A percentile compares a stretch with the other conserved stretches of the same genome.
Conservation (phyloP, 2,888 invertebrate species). For the Platypus cylindrus region DNA sequence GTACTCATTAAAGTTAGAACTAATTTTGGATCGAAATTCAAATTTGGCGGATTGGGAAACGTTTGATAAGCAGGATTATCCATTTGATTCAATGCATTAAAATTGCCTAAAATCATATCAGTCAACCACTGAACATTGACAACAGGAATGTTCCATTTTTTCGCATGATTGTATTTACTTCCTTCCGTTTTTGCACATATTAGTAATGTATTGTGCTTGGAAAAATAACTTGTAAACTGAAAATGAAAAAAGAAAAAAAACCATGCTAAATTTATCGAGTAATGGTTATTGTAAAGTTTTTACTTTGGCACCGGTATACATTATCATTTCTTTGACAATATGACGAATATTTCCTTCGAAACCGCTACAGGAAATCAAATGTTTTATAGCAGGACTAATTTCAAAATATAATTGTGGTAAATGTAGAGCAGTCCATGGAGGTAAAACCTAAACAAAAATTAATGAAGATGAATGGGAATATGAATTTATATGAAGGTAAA, state of each 20-base stretch:
- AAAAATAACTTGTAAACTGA: conserved; percentile 60
- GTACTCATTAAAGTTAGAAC: conserved; percentile 86
- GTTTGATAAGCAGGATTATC: conserved; percentile 81
- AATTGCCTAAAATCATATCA: conserved; percentile 81
- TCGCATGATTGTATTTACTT: conserved; percentile 75
- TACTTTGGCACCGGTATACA: conserved; percentile 75
- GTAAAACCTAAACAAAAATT: conserved; percentile 42
- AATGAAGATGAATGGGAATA: too few relatives aligned
- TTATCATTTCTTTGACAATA: conserved; percentile 72
- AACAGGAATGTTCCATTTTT: conserved; percentile 83
- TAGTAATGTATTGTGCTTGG: conserved; percentile 65
- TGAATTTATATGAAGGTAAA: too few relatives aligned
- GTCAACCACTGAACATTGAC: conserved; percentile 92
- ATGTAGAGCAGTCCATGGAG: conserved; percentile 91
- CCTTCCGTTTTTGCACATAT: conserved; percentile 75
- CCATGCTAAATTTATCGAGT: too few relatives aligned
- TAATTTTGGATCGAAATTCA: conserved; percentile 73
- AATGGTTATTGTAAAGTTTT: conserved; percentile 33
- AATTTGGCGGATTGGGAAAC: conserved; percentile 59
- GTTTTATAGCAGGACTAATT: conserved; percentile 60
- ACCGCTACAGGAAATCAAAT: conserved; percentile 75
- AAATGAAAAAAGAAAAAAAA: conserved; percentile 13
- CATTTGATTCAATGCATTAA: conserved; percentile 65
- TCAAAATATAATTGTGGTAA: conserved; percentile 54
- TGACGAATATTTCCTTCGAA: conserved; percentile 80